phyloP scores from a whole-genome alignment of 2,888 invertebrate species.

The Dinocampus coccinellae region DNA sequence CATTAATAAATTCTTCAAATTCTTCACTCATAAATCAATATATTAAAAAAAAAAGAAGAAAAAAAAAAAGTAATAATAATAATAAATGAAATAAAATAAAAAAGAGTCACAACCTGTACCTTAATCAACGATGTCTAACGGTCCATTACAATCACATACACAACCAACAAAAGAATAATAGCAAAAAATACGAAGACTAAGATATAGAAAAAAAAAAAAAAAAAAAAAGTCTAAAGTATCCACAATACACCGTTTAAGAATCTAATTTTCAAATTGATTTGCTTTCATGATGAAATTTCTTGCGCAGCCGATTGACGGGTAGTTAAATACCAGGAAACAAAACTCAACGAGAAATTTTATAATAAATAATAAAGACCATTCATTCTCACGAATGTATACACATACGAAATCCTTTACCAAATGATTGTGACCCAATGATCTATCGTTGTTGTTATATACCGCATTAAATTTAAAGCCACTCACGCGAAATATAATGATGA shows the following conservation, averaged over 20 bases:
- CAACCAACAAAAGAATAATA: background rate
- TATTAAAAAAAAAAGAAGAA: too few relatives aligned
- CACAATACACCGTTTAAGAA: background rate
- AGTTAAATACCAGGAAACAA: background rate
- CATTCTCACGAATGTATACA: background rate
- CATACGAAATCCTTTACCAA: background rate
- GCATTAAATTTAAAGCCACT: background rate
- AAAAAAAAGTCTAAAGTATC: background rate
- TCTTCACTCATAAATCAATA: background rate
- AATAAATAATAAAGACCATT: background rate
- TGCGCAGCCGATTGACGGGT: background rate
- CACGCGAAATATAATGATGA: background rate
- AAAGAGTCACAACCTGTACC: too few relatives aligned
- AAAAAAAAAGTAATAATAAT: too few relatives aligned
- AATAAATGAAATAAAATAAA: too few relatives aligned
- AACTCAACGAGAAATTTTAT: background rate
- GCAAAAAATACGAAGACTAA: too few relatives aligned
- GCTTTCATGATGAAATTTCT: background rate
- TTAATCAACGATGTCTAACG: background rate
- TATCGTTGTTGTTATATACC: slow-evolving; percentile 32
- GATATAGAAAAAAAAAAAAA: background rate
- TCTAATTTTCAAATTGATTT: background rate
- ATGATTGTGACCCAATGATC: slow-evolving; percentile 49
- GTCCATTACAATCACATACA: background rate
- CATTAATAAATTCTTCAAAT: background rate